Conservation (phyloP, 1,140 invertebrate species). For the Dendroctonus ponderosae region DNA sequence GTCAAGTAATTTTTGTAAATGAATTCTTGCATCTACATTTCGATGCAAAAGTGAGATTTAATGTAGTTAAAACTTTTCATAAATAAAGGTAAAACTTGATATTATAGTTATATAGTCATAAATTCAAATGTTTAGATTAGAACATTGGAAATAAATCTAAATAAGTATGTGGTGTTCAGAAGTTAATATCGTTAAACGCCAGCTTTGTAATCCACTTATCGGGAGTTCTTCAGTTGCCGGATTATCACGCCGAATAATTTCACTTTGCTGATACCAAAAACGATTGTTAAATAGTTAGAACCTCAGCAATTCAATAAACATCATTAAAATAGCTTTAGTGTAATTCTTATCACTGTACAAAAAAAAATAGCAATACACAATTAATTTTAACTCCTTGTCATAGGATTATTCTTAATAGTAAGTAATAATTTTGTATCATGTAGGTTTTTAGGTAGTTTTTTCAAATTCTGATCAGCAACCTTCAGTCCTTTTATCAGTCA, state of each 20-base stretch:
- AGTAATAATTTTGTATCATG: neutral
- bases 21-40: conserved; percentile 41
- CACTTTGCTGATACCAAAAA: neutral
- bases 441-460: conserved; percentile 1
- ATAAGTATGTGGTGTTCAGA: conserved; percentile 38
- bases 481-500: neutral
- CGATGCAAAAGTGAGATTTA: conserved; percentile 50
- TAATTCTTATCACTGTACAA: conserved; percentile 27
- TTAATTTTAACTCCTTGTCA: conserved; percentile 6
- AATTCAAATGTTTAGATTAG: conserved; percentile 40
- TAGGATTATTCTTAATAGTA: conserved; percentile 9
- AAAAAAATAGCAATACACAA: conserved; percentile 20
- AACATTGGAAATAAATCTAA: conserved; percentile 39
- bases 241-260: too few species aligned
- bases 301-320: conserved; percentile 4
- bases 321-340: conserved; percentile 21
- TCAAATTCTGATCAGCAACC: too few species aligned
- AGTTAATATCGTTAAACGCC: conserved; percentile 5
- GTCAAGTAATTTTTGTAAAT: conserved; percentile 35
- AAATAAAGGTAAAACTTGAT: conserved; percentile 38
- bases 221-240: neutral
- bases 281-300: neutral
- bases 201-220: neutral
- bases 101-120: conserved; percentile 24
- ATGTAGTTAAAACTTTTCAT: conserved; percentile 45